phyloP scores from a whole-genome alignment of 2,888 invertebrate species.

The Elysia crispata region DNA sequence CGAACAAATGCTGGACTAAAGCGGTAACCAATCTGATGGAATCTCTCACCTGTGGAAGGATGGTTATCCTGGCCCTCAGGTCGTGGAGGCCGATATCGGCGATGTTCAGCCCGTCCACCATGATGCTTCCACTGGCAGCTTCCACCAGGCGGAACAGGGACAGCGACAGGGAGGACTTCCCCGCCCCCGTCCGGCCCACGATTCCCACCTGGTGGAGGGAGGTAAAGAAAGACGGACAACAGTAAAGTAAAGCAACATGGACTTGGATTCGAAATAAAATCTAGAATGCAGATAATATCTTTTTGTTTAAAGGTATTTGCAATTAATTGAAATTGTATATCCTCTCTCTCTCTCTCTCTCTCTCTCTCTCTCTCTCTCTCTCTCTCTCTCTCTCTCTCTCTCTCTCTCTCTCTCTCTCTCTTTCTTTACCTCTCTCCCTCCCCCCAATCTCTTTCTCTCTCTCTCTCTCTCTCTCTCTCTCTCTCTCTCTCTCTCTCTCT shows the following conservation, averaged over 20 bases:
- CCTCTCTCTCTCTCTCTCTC: background rate
- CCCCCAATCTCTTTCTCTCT: too few species aligned
- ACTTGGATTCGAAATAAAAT: too few species aligned
- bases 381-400: too few species aligned
- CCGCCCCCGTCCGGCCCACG: constrained; percentile 38
- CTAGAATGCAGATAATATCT: too few species aligned
- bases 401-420: too few species aligned
- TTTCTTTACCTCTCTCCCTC: too few species aligned
- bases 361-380: background rate
- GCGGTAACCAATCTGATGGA: too few species aligned
- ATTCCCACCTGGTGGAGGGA: constrained; percentile 25
- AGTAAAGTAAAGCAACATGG: background rate
- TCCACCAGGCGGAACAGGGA: constrained; percentile 20
- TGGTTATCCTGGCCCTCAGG: constrained; percentile 22
- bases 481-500: too few species aligned
- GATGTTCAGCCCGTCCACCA: background rate
- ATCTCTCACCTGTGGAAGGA: constrained; percentile 7
- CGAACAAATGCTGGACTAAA: too few species aligned
- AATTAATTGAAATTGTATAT: background rate
- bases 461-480: too few species aligned
- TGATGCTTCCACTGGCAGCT: too few species aligned
- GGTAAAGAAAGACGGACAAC: background rate
- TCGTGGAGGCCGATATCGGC: constrained; percentile 26
- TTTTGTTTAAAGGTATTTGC: too few species aligned
- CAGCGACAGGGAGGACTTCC: constrained; percentile 33